These are phyloP conservation scores for Sebastes nivosus DNA, from an alignment of 2,797 vertebrate genomes.

Conservation along the genomic window DNA sequence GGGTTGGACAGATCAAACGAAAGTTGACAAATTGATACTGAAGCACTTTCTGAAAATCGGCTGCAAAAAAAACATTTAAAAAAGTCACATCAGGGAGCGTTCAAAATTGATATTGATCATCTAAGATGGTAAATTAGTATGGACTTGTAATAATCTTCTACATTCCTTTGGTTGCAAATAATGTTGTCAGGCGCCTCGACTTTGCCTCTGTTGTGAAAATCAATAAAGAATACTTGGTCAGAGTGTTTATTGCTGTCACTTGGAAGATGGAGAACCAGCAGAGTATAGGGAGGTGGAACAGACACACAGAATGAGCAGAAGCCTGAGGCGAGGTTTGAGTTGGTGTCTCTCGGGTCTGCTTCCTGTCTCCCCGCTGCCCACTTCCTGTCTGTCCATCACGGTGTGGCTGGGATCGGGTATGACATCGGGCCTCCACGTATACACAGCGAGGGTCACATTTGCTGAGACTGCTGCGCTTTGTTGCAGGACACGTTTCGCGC, in stretches of 20 bases:
- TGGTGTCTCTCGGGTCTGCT: constrained; percentile 42
- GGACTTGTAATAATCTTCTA: background rate
- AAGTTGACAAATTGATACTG: background rate
- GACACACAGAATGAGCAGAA: constrained; percentile 1
- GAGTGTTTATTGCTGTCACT: constrained; percentile 33
- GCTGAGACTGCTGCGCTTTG: constrained; percentile 16
- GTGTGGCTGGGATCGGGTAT: background rate
- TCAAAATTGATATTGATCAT: background rate
- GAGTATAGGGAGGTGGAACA: background rate
- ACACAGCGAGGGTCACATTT: constrained; percentile 21
- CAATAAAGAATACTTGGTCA: background rate
- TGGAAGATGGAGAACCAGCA: constrained; percentile 20
- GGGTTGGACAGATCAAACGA: background rate
- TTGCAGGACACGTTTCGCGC: constrained; percentile 14
- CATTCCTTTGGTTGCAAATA: background rate
- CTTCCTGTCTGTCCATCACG: constrained; percentile 54
- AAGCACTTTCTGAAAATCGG: background rate
- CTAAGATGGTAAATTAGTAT: background rate
- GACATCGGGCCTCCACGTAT: constrained; percentile 32
- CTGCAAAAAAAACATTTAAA: background rate
- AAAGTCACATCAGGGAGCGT: background rate
- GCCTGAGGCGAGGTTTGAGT: constrained; percentile 46
- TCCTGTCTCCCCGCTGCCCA: constrained; percentile 46
- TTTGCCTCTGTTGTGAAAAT: constrained; percentile 7
- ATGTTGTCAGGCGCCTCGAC: background rate